Evolutionary conservation across 2,113 vertebrate genomes (phyloP), one percentile per base, ranked within the genome.

Genomic region (Geococcyx californianus): DNA sequence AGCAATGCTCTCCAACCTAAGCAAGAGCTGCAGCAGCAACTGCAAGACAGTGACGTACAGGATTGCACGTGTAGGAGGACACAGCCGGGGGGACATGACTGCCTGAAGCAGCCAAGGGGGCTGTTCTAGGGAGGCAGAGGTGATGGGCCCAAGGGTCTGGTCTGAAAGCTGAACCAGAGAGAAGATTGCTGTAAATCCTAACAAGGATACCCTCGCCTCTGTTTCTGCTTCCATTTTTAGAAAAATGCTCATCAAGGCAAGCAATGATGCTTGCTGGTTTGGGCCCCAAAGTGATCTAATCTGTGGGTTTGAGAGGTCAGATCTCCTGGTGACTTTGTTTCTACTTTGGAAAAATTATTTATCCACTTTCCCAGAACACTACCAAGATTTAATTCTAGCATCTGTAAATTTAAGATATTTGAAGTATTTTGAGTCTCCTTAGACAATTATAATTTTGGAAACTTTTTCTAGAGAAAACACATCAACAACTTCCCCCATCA

Each of bases 41-140:
- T 11, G 12, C 16, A 49, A 24, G 45, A 47, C 13, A 13, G 51
- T 0, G 3, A n/a, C 0, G 2, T 5, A 13, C 1, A 0, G 26
- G 25, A n/a, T 2, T 2, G 38, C 23, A 13, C 42, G 11, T 6
- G 20, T 16, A 16, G 72, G 33, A 86, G 20, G 12, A 36, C 18
- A 59, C 7, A 14, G 13, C 21, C 29, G 6, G 34, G 20, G 75
- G 47, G 44, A 26, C 3, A 2, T 31, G 13, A 29, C 38, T 25
- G 44, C 28, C 33, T 4, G 1, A 29, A 40, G 18, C 23, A 54
- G 44, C 24, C 8, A 58, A 29, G 8, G 34, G 18, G 13, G 25
- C 29, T 23, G 7, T 16, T 14, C 14, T 6, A 47, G 11, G 38
- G 18, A 74, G 60, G 44, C 28, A 59, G 45, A 34, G 9, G 19